Evolutionary conservation across 2,797 vertebrate species (phyloP).

Genomic region (Channa striata): DNA sequence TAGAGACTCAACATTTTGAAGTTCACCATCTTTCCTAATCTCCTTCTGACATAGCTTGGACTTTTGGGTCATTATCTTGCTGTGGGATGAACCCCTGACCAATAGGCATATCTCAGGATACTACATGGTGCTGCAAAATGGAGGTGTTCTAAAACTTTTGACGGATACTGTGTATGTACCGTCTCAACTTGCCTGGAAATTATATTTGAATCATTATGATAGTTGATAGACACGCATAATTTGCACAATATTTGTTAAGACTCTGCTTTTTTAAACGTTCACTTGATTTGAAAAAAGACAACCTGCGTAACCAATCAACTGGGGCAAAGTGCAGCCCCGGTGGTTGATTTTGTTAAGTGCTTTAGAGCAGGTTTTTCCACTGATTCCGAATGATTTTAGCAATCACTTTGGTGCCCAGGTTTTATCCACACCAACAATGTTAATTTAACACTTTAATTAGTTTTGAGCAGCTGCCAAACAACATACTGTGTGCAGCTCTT

Average conservation of each 20-base stretch:
- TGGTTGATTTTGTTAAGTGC: neutral
- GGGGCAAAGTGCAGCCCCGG: neutral
- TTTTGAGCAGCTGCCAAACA: slow-evolving; percentile 11
- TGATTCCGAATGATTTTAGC: slow-evolving; percentile 6
- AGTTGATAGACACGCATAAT: neutral
- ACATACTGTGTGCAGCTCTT: slow-evolving; percentile 17
- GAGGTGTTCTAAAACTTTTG: too few relatives aligned
- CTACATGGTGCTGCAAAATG: too few relatives aligned
- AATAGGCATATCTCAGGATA: too few relatives aligned
- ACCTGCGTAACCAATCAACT: neutral
- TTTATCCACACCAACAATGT: slow-evolving; percentile 5
- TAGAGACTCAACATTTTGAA: too few relatives aligned
- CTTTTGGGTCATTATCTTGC: too few relatives aligned
- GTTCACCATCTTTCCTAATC: too few relatives aligned
- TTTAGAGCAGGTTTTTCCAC: neutral
- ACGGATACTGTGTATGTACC: too few relatives aligned
- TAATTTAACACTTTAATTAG: slow-evolving; percentile 32
- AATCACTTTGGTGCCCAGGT: neutral
- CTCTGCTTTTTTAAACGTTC: neutral
- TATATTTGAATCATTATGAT: too few relatives aligned
- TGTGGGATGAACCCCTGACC: too few relatives aligned
- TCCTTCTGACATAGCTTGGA: too few relatives aligned
- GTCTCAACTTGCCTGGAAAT: too few relatives aligned
- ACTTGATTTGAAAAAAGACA: neutral
- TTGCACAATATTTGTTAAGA: neutral